Base-by-base conservation (phyloP, 1,140 invertebrate genomes). In the Zaprionus capensis region DNA sequence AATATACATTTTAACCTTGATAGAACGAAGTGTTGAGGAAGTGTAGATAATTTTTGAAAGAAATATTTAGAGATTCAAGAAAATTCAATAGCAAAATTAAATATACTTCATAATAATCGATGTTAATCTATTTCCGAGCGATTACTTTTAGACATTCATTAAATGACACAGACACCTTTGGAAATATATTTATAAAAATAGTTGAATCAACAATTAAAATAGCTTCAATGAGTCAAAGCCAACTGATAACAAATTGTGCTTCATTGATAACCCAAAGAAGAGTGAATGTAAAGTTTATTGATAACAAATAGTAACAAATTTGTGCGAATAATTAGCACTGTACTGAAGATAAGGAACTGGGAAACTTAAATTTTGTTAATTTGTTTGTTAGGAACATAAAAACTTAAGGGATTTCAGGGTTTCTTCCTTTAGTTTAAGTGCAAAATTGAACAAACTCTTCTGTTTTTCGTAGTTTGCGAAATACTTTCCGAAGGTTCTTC, bases 131-230 rank as follows among this genome's bases (percentile, higher is more conserved):
- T n/a, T 41, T 41, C 38, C 14, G 12, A 63, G 22, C 22, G 38
- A 2, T 14, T 17, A 38, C 20, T 57, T 57, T 46, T 62, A 31
- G 58, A 66, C 71, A 76, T 61, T 26, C 61, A 55, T 17, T 20
- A 34, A 38, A 24, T n/a, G 41, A 14, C n/a, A 46, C 38, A 41
- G n/a, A 22, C 9, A 26, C 5, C 20, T 14, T 11, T 26, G 20
- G 20, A 53, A 17, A 20, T 41, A 38, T 28, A 7, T 58, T 17
- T 71, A 36, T 57, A 24, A 17, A 20, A 24, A 61, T 72, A 64
- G 22, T 68, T 34, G 57, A 55, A 81, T 86, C 82, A 86, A 77
- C 83, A 80, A 71, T 86, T 69, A 68, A 86, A 86, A 86, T 87
- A 87, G 84, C 78, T 64, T 76, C 53, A 66, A 55, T 86, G 82